Percentiles rank a stretch among this genome's conserved stretches.
Conservation (phyloP, 1,140 invertebrate species). For the Bactericera cockerelli region DNA sequence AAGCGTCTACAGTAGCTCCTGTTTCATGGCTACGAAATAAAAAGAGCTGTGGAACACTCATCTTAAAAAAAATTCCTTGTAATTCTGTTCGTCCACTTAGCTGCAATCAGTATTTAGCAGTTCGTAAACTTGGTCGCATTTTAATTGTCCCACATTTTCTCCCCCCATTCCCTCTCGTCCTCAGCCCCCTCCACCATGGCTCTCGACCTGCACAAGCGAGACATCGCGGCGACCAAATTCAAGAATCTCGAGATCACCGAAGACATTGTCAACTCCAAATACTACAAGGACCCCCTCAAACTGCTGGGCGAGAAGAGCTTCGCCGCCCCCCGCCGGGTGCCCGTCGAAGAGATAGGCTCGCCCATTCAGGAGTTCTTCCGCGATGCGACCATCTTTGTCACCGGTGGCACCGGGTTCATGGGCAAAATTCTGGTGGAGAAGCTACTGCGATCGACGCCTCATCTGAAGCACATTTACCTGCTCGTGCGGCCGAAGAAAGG, state of each 20-base stretch:
- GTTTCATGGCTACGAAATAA: too few relatives aligned
- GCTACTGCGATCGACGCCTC: conserved; percentile 55
- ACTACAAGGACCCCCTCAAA: conserved; percentile 17
- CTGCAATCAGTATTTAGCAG: too few relatives aligned
- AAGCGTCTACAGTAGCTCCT: too few relatives aligned
- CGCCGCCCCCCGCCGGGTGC: conserved; percentile 14
- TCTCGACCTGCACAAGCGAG: conserved; percentile 16
- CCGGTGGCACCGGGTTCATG: conserved; percentile 51
- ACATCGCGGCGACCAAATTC: conserved; percentile 5
- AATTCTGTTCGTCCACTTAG: too few relatives aligned
- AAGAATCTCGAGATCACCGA: conserved; percentile 10
- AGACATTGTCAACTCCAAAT: conserved; percentile 18
- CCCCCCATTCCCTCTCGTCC: conserved; percentile 14
- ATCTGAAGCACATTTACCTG: conserved; percentile 52
- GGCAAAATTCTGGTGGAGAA: conserved; percentile 78
- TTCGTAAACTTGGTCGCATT: too few relatives aligned
- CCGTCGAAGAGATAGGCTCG: conserved; percentile 14
- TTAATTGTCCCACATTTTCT: conserved; percentile 8
- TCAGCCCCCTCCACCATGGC: conserved; percentile 14
- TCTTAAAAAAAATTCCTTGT: too few relatives aligned
- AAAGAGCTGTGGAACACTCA: too few relatives aligned
- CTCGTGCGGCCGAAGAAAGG: conserved; percentile 55
- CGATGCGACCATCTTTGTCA: conserved; percentile 34
- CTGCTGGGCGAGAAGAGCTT: conserved; percentile 18
- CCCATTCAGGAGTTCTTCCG: conserved; percentile 30